Conservation (phyloP, 2,797 vertebrate genomes). For the Phoxinus dragarum region DNA sequence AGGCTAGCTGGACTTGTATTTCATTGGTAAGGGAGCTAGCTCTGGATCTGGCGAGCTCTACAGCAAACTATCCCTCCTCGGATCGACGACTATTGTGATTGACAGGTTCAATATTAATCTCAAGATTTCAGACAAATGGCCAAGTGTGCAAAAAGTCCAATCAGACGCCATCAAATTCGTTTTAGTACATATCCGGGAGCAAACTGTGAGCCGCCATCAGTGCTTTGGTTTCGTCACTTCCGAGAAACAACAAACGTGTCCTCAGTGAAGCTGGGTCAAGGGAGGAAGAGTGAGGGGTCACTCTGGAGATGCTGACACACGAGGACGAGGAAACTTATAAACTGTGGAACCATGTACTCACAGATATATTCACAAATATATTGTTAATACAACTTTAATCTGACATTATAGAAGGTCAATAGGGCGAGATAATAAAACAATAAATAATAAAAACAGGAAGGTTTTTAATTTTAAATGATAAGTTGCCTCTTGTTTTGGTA, state of each 20-base stretch:
- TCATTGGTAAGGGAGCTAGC: constrained; percentile 10
- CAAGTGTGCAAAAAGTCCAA: constrained; percentile 69
- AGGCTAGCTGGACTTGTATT: constrained; percentile 16
- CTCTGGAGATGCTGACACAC: not conserved
- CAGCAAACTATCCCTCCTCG: not conserved
- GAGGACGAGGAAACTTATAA: not conserved
- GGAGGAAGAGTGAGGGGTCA: not conserved
- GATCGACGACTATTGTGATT: constrained; percentile 36
- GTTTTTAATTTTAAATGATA: not conserved
- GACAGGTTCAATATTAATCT: constrained; percentile 43
- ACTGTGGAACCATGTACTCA: not conserved
- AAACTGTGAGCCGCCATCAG: constrained; percentile 85
- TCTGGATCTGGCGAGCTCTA: constrained; percentile 12
- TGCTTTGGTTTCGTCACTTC: constrained; percentile 79
- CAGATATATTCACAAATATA: not conserved
- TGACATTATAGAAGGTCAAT: not conserved
- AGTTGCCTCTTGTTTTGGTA: not conserved
- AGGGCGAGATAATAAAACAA: not conserved
- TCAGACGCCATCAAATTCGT: constrained; percentile 72
- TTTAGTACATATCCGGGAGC: constrained; percentile 81
- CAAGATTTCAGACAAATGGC: constrained; percentile 40
- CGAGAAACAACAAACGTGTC: constrained; percentile 56
- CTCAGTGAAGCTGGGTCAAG: constrained; percentile 12
- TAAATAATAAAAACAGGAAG: not conserved
- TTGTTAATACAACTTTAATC: not conserved